Evolutionary conservation across 2,888 invertebrate genomes (phyloP).

Genomic region (Unio pictorum): DNA sequence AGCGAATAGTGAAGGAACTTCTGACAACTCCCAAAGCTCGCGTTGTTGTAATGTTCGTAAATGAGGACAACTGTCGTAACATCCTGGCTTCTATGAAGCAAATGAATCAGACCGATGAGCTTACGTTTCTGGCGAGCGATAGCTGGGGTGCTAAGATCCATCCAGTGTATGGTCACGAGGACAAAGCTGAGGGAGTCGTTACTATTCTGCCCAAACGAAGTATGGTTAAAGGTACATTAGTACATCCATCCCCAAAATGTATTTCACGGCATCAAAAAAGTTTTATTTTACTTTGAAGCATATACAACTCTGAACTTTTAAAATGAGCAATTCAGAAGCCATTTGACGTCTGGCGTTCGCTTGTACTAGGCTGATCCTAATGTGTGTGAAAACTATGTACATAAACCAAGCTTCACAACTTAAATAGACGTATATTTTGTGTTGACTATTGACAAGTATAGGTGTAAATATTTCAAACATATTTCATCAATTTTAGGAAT

Average conservation of each 20-base stretch:
- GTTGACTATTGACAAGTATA: too few relatives aligned
- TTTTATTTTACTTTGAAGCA: too few relatives aligned
- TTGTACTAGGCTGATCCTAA: too few relatives aligned
- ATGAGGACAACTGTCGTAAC: conserved; percentile 78
- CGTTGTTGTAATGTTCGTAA: conserved; percentile 80
- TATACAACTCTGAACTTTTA: too few relatives aligned
- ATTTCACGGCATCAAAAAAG: too few relatives aligned
- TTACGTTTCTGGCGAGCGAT: conserved; percentile 69
- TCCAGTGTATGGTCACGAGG: conserved; percentile 66
- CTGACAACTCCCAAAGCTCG: conserved; percentile 75
- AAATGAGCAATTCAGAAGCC: too few relatives aligned
- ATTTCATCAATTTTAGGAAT: too few relatives aligned
- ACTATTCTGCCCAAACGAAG: conserved; percentile 68
- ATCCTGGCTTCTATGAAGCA: conserved; percentile 58
- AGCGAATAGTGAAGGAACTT: conserved; percentile 77
- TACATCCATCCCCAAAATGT: neutral
- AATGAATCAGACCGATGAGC: conserved; percentile 52
- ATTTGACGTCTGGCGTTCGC: too few relatives aligned
- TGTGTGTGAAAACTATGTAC: too few relatives aligned
- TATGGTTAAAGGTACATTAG: conserved; percentile 54
- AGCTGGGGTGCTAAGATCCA: conserved; percentile 71
- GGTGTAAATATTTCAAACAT: too few relatives aligned
- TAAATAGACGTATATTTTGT: too few relatives aligned
- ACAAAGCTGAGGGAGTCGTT: conserved; percentile 67
- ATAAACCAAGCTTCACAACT: too few relatives aligned